Conservation (phyloP, 2,113 vertebrate genomes). For the Channa argus region DNA sequence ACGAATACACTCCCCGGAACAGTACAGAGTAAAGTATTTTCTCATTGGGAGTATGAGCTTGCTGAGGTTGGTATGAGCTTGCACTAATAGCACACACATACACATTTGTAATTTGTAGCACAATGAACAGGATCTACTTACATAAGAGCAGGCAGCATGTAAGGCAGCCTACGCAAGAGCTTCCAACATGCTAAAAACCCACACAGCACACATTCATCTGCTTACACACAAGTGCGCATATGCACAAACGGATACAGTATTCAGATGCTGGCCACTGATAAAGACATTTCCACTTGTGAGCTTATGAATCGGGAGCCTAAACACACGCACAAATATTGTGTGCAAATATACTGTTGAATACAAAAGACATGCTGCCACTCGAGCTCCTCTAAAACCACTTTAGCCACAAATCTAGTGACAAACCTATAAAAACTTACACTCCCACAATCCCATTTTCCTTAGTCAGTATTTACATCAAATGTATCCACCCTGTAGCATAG, state of each 20-base stretch:
- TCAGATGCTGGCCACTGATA: conserved; percentile 6
- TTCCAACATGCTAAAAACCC: conserved; percentile 58
- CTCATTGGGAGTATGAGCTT: not conserved
- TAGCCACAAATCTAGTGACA: too few species aligned
- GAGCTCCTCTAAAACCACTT: too few species aligned
- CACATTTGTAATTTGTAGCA: not conserved
- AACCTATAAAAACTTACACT: not conserved
- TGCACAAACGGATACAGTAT: not conserved
- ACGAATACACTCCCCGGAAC: not conserved
- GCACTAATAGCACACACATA: not conserved
- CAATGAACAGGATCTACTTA: conserved; percentile 38
- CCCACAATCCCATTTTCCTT: not conserved
- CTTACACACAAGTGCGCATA: not conserved
- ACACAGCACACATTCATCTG: conserved; percentile 50
- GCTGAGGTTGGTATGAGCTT: not conserved
- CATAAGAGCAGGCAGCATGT: conserved; percentile 53
- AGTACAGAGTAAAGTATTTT: not conserved
- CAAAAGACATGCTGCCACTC: not conserved
- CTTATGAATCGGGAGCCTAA: conserved; percentile 29
- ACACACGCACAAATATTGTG: not conserved
- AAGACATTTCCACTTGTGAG: not conserved
- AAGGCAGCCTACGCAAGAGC: conserved; percentile 55
- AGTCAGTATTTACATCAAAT: conserved; percentile 1
- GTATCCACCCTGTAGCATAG: conserved; percentile 14
- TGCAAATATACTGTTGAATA: not conserved